Percentiles rank a stretch among this genome's conserved stretches.
phyloP scores from a whole-genome alignment of 2,113 vertebrate genomes.

The Lethenteron reissneri region DNA sequence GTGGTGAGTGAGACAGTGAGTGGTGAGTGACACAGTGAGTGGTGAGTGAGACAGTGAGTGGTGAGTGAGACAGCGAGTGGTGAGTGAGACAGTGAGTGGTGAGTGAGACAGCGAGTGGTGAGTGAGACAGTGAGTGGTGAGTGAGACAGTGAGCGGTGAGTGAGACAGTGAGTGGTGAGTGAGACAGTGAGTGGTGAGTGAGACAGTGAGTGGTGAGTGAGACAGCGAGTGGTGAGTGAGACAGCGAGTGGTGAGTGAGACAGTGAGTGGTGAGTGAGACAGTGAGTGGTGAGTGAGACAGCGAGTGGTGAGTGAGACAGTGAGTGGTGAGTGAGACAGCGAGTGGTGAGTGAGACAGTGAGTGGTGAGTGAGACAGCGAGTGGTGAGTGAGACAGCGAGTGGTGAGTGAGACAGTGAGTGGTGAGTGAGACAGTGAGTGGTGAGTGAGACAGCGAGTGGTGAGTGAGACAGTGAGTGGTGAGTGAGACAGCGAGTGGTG shows the following conservation, averaged over 20 bases:
- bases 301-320: neutral
- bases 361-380: neutral
- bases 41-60: neutral
- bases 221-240: neutral
- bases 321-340: neutral
- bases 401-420: neutral
- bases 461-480: neutral
- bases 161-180: neutral
- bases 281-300: neutral
- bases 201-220: neutral
- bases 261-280: neutral
- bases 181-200: too few relatives aligned
- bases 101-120: neutral
- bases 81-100: neutral
- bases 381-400: neutral
- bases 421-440: neutral
- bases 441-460: neutral
- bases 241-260: neutral
- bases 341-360: neutral
- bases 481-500: neutral
- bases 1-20: neutral
- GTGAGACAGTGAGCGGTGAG: neutral
- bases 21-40: neutral
- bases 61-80: neutral
- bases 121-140: neutral